phyloP scores from a whole-genome alignment of 2,113 vertebrate species.

The Marcusenius ussheri region DNA sequence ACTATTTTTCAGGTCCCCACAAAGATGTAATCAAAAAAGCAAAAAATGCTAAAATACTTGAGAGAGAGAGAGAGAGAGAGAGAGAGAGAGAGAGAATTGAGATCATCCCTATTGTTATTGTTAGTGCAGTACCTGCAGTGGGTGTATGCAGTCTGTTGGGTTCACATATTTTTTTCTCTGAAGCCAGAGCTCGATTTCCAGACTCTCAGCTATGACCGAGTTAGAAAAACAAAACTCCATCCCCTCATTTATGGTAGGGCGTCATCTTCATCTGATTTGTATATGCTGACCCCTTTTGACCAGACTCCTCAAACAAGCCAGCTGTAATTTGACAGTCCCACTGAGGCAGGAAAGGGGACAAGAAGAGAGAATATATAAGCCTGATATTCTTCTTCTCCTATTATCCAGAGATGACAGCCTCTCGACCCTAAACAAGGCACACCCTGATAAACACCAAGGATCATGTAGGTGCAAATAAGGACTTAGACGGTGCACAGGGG shows the following conservation, averaged over 20 bases:
- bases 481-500: background rate
- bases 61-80: background rate
- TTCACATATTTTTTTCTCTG: background rate
- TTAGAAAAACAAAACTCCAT: background rate
- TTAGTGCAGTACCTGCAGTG: background rate
- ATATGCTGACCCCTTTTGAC: background rate
- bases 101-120: background rate
- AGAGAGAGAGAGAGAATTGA: background rate
- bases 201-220: background rate
- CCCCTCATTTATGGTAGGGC: background rate
- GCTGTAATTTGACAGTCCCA: constrained; percentile 30
- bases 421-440: constrained; percentile 3
- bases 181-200: background rate
- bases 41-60: too few species aligned
- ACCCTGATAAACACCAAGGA: background rate
- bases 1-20: too few species aligned
- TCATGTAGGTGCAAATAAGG: background rate
- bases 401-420: background rate
- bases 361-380: background rate
- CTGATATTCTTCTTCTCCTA: constrained; percentile 11
- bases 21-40: too few species aligned
- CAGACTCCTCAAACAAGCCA: constrained; percentile 4
- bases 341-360: background rate
- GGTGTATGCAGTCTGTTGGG: background rate
- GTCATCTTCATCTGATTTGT: background rate